A percentile compares a stretch with the other conserved stretches of the same genome.
These are phyloP conservation scores for Melitaea cinxia DNA, from an alignment of 1,140 invertebrate species.

Conservation along the genomic window DNA sequence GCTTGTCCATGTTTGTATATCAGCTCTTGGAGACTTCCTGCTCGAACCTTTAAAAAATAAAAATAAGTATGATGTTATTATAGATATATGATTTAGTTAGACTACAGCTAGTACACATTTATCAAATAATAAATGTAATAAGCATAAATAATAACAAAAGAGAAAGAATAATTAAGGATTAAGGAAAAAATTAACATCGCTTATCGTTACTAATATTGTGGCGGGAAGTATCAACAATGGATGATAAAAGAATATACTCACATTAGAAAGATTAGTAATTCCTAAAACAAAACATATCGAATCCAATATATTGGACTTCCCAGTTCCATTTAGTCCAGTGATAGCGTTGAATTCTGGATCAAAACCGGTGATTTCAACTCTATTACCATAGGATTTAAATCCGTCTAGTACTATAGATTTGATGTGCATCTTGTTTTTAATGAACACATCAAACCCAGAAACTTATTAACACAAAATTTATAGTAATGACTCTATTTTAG, in stretches of 20 bases:
- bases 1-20: slow-evolving; percentile 99
- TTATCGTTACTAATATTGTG: not conserved
- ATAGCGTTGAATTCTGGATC: slow-evolving; percentile 99
- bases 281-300: slow-evolving; percentile 99
- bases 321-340: slow-evolving; percentile 98
- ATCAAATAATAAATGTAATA: too few relatives aligned
- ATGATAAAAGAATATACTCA: slow-evolving; percentile 75
- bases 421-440: slow-evolving; percentile 89
- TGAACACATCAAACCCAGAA: slow-evolving; percentile 7
- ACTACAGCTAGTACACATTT: not conserved
- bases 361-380: slow-evolving; percentile 96
- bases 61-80: too few relatives aligned
- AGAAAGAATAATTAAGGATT: not conserved
- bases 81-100: not conserved
- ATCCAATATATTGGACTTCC: slow-evolving; percentile 99
- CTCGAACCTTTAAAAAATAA: slow-evolving; percentile 87
- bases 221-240: not conserved
- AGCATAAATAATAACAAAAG: not conserved
- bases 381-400: slow-evolving; percentile 98
- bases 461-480: slow-evolving; percentile 4
- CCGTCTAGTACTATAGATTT: slow-evolving; percentile 97
- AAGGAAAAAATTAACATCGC: not conserved
- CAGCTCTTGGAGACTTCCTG: slow-evolving; percentile 94
- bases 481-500: not conserved
- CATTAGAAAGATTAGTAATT: slow-evolving; percentile 96